A percentile compares a stretch with the other conserved stretches of the same genome.
These are phyloP conservation scores for Herminia tarsipennalis DNA, from an alignment of 2,888 invertebrate genomes.

Conservation along the genomic window DNA sequence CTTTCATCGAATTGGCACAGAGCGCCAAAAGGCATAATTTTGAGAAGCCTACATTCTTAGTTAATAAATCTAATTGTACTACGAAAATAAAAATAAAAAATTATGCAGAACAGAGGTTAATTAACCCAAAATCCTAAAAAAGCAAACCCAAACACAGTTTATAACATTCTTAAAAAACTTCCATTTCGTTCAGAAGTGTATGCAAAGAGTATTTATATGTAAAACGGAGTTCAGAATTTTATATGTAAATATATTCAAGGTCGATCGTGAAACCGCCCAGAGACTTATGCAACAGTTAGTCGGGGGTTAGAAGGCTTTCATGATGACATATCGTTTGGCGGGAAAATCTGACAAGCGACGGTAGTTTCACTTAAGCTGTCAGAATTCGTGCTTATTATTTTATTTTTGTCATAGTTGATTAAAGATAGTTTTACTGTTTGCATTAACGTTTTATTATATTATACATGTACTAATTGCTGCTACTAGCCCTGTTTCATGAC, in stretches of 20 bases:
- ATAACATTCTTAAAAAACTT: too few relatives aligned
- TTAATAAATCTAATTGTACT: too few relatives aligned
- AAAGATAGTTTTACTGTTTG: too few relatives aligned
- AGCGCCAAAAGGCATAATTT: too few relatives aligned
- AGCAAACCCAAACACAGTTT: too few relatives aligned
- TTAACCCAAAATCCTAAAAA: not conserved
- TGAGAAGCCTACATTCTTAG: too few relatives aligned
- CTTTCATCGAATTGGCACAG: too few relatives aligned
- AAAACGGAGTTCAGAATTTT: conserved; percentile 14
- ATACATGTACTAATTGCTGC: too few relatives aligned
- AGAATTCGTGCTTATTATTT: not conserved
- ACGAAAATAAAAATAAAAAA: too few relatives aligned
- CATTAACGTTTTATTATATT: too few relatives aligned
- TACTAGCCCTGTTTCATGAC: too few relatives aligned
- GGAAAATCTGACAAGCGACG: not conserved
- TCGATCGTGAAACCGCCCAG: not conserved
- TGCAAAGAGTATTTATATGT: conserved; percentile 23
- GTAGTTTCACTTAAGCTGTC: not conserved
- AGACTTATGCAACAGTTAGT: conserved; percentile 26
- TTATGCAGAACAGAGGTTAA: not conserved
- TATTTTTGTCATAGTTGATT: too few relatives aligned
- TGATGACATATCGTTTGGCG: conserved; percentile 6
- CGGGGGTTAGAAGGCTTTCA: conserved; percentile 13
- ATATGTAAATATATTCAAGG: conserved; percentile 17
- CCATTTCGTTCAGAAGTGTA: conserved; percentile 7